phyloP scores from a whole-genome alignment of 2,797 vertebrate genomes.

The Halcyon chelicuti region DNA sequence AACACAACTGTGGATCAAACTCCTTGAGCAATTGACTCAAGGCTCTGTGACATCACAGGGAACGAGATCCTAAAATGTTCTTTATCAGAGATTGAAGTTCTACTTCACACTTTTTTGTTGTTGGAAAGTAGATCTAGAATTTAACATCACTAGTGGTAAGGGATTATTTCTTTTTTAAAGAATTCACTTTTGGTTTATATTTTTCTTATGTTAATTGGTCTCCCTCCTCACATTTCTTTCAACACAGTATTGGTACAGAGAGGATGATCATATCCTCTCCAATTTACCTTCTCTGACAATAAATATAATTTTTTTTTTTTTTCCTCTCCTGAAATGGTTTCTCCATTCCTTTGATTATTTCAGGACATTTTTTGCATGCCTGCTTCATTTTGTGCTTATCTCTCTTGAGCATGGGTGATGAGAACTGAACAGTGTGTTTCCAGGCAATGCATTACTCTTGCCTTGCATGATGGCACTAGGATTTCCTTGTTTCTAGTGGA shows the following conservation, averaged over 20 bases:
- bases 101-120: background rate
- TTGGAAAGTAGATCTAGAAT: background rate
- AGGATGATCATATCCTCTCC: background rate
- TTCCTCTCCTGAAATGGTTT: background rate
- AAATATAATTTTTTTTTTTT: background rate
- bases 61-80: background rate
- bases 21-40: background rate
- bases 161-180: background rate
- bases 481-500: background rate
- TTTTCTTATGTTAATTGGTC: background rate
- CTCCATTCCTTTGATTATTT: background rate
- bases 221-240: background rate
- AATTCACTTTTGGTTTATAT: background rate
- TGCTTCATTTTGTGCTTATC: background rate
- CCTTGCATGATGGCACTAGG: background rate
- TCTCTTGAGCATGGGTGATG: background rate
- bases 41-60: background rate
- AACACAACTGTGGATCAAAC: background rate
- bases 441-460: background rate
- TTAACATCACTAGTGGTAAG: rapidly evolving
- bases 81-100: background rate
- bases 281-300: background rate
- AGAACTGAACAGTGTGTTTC: background rate
- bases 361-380: background rate
- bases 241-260: background rate